Base-by-base conservation (phyloP, 1,140 invertebrate species). In the Euura lappo region DNA sequence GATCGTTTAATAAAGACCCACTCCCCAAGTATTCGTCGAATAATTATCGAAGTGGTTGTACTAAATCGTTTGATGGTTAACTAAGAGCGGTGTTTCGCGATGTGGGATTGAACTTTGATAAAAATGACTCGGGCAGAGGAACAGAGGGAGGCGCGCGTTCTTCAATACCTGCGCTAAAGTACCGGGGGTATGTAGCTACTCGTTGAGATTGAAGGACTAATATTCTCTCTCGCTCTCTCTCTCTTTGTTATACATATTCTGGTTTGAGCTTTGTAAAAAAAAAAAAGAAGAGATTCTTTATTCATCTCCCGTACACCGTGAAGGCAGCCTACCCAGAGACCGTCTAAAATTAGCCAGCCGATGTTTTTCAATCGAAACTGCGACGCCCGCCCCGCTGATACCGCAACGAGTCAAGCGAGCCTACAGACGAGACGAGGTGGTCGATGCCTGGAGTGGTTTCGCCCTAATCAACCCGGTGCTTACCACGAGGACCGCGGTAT, bases 401-500 rank as follows among this genome's bases (percentile, higher is more conserved):
- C 68, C 46, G 42, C 10, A 28, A 45, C 65, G 66, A 46, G 66
- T 68, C 44, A 65, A 66, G 67, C 70, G 71, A 74, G 74, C 75
- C 77, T 73, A 80, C 77, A 77, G 78, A 28, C 28, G 28, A 74
- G 66, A 76, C 79, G 74, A 68, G 44, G 51, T 60, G 13, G 60
- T 42, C 46, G 42, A 13, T 65, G 13, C 13, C 28, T 65, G 28
- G 60, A 71, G 45, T 71, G 44, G 60, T 71, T 72, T 44, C 13
- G 64, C 64, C 10, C 43, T 44, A 69, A 72, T 10, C 43, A 70
- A 42, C 72, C 28, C 51, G 74, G 68, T 79, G 75, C 82, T 83
- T 86, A 87, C 86, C 85, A 86, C 86, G 68, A 85, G 79, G 45
- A 77, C 77, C 65, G 84, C 84, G 42, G 80, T 86, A 79, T 86